phyloP scores from a whole-genome alignment of 2,113 vertebrate genomes.

The Amphilophus citrinellus region DNA sequence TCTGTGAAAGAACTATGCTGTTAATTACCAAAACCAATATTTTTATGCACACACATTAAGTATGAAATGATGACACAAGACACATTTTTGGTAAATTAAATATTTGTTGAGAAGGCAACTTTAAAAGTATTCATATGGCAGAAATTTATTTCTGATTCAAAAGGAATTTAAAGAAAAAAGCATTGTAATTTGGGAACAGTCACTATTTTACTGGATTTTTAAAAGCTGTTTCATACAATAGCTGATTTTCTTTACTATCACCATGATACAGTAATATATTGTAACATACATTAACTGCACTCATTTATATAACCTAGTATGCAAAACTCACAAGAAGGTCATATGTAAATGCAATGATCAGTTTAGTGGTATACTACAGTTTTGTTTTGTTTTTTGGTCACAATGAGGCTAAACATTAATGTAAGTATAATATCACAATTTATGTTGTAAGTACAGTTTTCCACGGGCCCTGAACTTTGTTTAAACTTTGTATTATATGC shows the following conservation, averaged over 20 bases:
- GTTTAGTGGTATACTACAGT: no score
- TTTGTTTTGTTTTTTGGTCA: no score
- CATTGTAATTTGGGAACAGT: no score
- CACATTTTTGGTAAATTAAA: background rate
- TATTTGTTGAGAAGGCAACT: no score
- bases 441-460: background rate
- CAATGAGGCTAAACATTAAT: no score
- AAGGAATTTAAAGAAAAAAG: no score
- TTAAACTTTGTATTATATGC: background rate
- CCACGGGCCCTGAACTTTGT: background rate
- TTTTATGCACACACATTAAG: no score
- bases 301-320: conserved; percentile 74
- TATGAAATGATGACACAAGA: no score
- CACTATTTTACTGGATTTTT: background rate
- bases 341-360: conserved; percentile 51
- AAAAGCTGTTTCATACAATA: background rate
- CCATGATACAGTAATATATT: background rate
- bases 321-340: conserved; percentile 92
- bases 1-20: conserved; percentile 40
- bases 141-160: no score
- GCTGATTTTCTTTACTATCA: background rate
- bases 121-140: no score
- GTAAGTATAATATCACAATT: no score
- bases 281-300: background rate
- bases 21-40: background rate